phyloP scores from a whole-genome alignment of 2,888 invertebrate genomes.

The Lymantria monacha region DNA sequence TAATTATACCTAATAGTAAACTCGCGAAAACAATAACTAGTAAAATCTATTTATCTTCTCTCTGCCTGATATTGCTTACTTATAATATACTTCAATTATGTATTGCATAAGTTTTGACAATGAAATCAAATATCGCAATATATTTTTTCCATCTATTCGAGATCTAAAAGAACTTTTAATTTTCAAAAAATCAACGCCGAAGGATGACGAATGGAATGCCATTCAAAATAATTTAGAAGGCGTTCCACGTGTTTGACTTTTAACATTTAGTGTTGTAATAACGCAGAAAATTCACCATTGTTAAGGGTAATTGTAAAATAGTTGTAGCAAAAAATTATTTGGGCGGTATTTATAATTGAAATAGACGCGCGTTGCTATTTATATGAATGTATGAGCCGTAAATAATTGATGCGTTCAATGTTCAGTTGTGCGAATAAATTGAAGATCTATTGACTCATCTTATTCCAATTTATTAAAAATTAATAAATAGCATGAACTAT shows the following conservation, averaged over 20 bases:
- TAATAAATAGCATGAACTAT: no score
- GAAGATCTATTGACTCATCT: conserved; percentile 29
- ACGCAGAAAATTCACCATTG: conserved; percentile 60
- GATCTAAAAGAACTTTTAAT: conserved; percentile 49
- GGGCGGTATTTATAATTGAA: conserved; percentile 50
- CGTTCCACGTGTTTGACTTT: conserved; percentile 71
- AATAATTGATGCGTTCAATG: conserved; percentile 46
- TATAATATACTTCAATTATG: no score
- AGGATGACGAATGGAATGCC: conserved; percentile 61
- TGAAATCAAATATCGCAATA: no score
- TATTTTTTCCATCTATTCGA: no score
- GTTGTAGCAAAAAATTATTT: conserved; percentile 53
- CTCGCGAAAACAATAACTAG: no score
- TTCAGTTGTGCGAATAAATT: conserved; percentile 31
- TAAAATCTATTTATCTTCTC: no score
- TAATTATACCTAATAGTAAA: no score
- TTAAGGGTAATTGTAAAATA: conserved; percentile 64
- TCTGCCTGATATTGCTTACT: no score
- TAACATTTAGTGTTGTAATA: conserved; percentile 59
- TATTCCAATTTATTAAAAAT: conserved; percentile 20
- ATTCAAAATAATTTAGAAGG: conserved; percentile 63
- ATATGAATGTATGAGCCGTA: conserved; percentile 56
- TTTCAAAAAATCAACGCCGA: conserved; percentile 56
- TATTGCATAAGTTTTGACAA: no score
- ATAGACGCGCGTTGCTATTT: conserved; percentile 49